phyloP scores from a whole-genome alignment of 1,140 invertebrate species.

The Neodiprion pinetum region DNA sequence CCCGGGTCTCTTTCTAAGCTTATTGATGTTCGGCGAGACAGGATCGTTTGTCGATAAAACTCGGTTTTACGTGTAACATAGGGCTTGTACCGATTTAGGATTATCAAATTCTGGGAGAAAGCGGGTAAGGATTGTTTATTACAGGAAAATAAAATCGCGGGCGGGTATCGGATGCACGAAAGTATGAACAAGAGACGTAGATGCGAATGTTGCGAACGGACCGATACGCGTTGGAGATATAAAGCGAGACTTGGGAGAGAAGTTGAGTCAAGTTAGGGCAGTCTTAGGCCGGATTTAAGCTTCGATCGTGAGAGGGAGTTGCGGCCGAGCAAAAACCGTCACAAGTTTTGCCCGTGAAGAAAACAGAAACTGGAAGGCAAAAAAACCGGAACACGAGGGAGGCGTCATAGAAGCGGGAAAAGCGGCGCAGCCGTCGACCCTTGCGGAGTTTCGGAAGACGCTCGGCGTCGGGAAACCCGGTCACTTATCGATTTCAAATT shows the following conservation, averaged over 20 bases:
- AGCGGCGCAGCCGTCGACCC: constrained; percentile 16
- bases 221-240: no score
- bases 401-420: constrained; percentile 23
- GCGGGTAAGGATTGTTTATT: no score
- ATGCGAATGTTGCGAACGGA: no score
- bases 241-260: not conserved
- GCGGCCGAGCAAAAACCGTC: constrained; percentile 33
- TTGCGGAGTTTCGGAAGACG: constrained; percentile 18
- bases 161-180: no score
- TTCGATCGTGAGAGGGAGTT: constrained; percentile 5
- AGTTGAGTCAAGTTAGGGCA: constrained; percentile 4
- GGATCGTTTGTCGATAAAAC: no score
- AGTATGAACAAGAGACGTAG: no score
- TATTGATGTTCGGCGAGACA: no score
- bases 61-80: no score
- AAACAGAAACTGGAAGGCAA: constrained; percentile 36
- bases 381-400: constrained; percentile 32
- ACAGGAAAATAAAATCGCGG: no score
- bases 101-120: no score
- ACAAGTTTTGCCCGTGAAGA: constrained; percentile 36
- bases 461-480: not conserved
- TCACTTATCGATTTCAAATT: not conserved
- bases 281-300: constrained; percentile 4
- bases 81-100: no score
- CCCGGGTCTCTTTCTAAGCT: no score